Base-by-base conservation (phyloP, 2,888 invertebrate genomes). In the Mallateleia sp. region DNA sequence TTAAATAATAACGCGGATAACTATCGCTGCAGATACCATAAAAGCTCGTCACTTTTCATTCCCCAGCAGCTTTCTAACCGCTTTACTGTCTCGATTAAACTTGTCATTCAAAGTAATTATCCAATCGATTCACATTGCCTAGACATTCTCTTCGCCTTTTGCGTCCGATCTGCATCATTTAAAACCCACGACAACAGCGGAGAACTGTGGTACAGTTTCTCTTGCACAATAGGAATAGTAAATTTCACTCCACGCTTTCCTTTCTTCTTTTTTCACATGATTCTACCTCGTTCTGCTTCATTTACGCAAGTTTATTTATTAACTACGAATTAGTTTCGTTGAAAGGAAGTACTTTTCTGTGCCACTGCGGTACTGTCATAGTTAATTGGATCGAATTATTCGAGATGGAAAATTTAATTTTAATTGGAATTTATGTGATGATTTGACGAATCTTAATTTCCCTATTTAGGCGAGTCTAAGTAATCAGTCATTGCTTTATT, bases 71-170 rank as follows among this genome's bases (percentile, higher is more conserved):
- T 80, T 69, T 79, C 60, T 58, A 74, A 66, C 78, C 67, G 66
- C 71, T 47, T 56, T 72, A 54, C 75, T n/a, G 75, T 72, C 81
- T 74, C 84, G 74, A 85, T 82, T 84, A 78, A 84, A 64, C 81
- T 78, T 60, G 81, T 85, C 85, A 69, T 81, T 87, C 74, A 81
- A 78, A 74, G 84, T 87, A 87, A 87, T 87, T 87, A 87, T 85
- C 87, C 81, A 82, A 82, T 87, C 87, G 84, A 87, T 87, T 85
- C 60, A 38, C 74, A 74, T 52, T 66, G 74, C 67, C 84, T 58
- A 72, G 78, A 79, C 74, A 79, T 84, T 84, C 78, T 72, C 78
- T 78, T 79, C 78, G 74, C 74, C 74, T 74, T 85, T 85, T 67
- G 85, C 85, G 60, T 74, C 75, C 79, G 85, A 79, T 74, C 72